A percentile compares a stretch with the other conserved stretches of the same genome.
These are phyloP conservation scores for Lamellibrachia columna DNA, from an alignment of 2,888 invertebrate species.

Conservation along the genomic window DNA sequence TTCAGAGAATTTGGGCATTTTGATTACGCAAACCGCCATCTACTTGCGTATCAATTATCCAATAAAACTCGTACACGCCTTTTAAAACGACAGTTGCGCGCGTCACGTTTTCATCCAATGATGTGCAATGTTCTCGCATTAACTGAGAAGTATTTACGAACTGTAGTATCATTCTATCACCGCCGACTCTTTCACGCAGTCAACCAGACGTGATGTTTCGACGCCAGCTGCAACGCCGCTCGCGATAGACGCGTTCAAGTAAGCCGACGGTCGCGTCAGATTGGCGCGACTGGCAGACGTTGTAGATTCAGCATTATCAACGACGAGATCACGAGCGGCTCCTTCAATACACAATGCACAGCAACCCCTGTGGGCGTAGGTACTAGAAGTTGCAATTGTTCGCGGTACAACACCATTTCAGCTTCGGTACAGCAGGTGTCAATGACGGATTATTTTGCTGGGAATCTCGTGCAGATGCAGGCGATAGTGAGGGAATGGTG, in stretches of 20 bases:
- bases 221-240: background rate
- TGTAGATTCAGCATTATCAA: background rate
- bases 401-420: background rate
- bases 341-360: background rate
- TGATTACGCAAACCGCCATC: too few relatives aligned
- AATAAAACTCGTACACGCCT: too few relatives aligned
- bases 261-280: background rate
- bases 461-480: background rate
- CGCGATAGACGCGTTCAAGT: background rate
- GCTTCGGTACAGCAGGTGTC: background rate
- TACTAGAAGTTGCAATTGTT: background rate
- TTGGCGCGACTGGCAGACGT: background rate
- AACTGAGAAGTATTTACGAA: background rate
- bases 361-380: background rate
- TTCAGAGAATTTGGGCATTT: too few relatives aligned
- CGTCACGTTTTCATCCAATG: constrained; percentile 9
- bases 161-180: background rate
- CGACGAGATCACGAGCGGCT: background rate
- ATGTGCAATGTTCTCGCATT: background rate
- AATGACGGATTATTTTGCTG: background rate
- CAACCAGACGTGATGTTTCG: background rate
- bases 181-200: background rate
- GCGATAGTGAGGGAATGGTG: background rate
- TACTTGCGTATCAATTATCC: too few relatives aligned
- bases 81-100: background rate